phyloP scores from a whole-genome alignment of 2,888 invertebrate species.

The Sarcophaga rosellei region DNA sequence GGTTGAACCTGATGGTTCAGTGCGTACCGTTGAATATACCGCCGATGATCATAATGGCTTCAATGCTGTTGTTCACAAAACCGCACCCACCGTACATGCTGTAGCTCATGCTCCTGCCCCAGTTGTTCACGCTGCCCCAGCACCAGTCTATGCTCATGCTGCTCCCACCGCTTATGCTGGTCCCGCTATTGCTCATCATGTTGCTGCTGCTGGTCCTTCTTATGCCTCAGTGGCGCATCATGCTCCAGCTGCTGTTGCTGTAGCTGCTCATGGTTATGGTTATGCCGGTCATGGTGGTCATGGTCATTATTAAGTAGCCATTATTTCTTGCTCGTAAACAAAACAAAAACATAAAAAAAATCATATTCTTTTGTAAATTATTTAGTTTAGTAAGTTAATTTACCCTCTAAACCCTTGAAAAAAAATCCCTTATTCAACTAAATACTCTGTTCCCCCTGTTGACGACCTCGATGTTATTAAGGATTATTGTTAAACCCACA shows the following conservation, averaged over 20 bases:
- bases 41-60: conserved; percentile 81
- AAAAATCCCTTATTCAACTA: conserved; percentile 12
- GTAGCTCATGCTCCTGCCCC: conserved; percentile 74
- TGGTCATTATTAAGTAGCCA: conserved; percentile 63
- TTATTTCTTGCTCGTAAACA: conserved; percentile 41
- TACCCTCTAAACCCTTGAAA: neutral
- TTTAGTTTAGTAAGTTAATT: conserved; percentile 65
- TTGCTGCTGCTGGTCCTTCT: conserved; percentile 77
- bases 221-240: conserved; percentile 77
- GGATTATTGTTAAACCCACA: conserved; percentile 52
- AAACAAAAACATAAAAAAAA: conserved; percentile 26
- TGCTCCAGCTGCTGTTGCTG: conserved; percentile 72
- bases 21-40: conserved; percentile 81
- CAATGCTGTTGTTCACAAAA: conserved; percentile 81
- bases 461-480: conserved; percentile 64
- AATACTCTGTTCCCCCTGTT: conserved; percentile 47
- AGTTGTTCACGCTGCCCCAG: conserved; percentile 70
- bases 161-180: conserved; percentile 70
- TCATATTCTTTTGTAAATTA: conserved; percentile 60
- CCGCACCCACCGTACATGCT: conserved; percentile 79
- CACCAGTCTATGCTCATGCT: conserved; percentile 68
- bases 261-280: conserved; percentile 74
- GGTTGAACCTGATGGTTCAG: conserved; percentile 81
- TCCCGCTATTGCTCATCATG: conserved; percentile 76
- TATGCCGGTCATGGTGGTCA: conserved; percentile 72